Base-by-base conservation (phyloP, 2,888 invertebrate species). In the Aleiodes testaceus region DNA sequence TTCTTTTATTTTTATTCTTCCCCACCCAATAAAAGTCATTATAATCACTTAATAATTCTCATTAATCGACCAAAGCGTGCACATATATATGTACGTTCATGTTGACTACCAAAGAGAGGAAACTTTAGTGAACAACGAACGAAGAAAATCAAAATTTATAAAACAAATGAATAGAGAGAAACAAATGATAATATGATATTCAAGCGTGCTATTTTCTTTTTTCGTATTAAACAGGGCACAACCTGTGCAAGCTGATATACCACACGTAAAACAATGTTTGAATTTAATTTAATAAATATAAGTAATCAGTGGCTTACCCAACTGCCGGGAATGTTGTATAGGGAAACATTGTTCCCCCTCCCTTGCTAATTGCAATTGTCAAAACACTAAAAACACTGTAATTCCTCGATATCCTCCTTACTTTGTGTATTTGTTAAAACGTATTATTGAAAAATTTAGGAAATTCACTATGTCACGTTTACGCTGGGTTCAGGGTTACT, bases 241-340 rank as follows among this genome's bases (percentile, higher is more conserved):
- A 59, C 36, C 26, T 59, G 59, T 36, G 59, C 59, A 59, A 59
- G 59, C 16, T 42, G 16, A 59, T 59, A 36, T 36, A 9, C 7
- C 36, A 59, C 42, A 59, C 30, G 1, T 16, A 16, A 30, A 55
- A 18, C 36, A 36, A 36, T 36, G 36, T 36, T 36, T 36, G 9
- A 36, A 26, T 26, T 26, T 36, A 9, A 5, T 36, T 36, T 9
- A 47, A 47, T 16, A 52, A 52, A 52, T n/a, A 63, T 1, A 61
- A 44, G 4, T 61, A 6, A 69, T 45, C 22, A 64, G 50, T 45
- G 6, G 77, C 84, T 84, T 84, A 87, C 87, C 87, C 85, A 68
- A 87, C 86, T 72, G 87, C 81, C 79, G 87, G 87, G 77, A 87
- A 87, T 50, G 87, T 85, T 36, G 87, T 84, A 79, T 87, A 87